Evolutionary conservation across 2,113 vertebrate species (phyloP).

Genomic region (Pelodiscus sinensis): DNA sequence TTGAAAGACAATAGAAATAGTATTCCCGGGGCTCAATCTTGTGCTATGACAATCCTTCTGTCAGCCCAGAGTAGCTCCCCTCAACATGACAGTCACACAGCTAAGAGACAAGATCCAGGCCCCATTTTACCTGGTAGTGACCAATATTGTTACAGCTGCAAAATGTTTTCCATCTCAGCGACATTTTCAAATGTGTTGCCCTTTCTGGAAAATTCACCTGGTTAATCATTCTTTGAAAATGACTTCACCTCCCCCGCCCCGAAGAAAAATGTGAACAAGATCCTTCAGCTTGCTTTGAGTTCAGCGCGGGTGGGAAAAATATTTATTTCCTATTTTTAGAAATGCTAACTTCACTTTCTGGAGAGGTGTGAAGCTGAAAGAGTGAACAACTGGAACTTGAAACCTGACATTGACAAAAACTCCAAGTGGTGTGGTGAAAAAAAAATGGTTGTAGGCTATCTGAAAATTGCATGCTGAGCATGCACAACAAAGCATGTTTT

Average conservation of each 20-base stretch:
- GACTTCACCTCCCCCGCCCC: rapidly evolving
- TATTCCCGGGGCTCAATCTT: not conserved
- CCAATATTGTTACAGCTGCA: not conserved
- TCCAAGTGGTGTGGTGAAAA: not conserved
- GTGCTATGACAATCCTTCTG: not conserved
- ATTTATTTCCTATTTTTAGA: not conserved
- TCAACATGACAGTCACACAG: not conserved
- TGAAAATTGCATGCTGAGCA: slow-evolving; percentile 14
- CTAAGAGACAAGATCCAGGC: not conserved
- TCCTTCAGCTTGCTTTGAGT: rapidly evolving
- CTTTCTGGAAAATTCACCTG: not conserved
- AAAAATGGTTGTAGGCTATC: slow-evolving; percentile 42
- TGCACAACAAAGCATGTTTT: not conserved
- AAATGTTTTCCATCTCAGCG: not conserved
- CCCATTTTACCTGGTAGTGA: not conserved
- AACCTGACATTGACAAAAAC: not conserved
- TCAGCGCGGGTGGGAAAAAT: not conserved
- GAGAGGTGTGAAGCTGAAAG: not conserved
- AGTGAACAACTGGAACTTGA: not conserved
- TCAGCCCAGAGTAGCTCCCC: not conserved
- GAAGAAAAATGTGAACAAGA: not conserved
- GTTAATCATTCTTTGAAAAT: not conserved
- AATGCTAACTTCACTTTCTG: not conserved
- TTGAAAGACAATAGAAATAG: not conserved
- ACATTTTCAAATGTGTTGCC: not conserved